Evolutionary conservation across 1,140 invertebrate species (phyloP).

Genomic region (Bombus cullumanus): DNA sequence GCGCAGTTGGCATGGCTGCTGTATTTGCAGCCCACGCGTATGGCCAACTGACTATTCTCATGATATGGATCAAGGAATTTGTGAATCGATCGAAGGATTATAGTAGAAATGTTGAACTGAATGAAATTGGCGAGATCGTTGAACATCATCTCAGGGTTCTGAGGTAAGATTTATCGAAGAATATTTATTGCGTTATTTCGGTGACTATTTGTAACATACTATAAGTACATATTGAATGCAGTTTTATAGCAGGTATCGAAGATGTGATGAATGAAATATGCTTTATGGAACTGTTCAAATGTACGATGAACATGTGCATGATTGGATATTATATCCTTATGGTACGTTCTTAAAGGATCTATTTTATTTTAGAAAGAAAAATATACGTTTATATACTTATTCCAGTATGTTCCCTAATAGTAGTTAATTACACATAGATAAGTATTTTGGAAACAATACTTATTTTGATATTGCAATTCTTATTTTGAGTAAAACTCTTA

Average conservation of each 20-base stretch:
- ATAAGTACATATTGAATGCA: conserved; percentile 42
- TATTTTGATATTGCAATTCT: no score
- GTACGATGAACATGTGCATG: conserved; percentile 73
- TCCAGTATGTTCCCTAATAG: no score
- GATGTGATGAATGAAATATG: conserved; percentile 68
- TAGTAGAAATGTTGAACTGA: neutral
- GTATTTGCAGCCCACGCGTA: conserved; percentile 63
- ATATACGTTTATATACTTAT: no score
- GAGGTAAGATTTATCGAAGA: conserved; percentile 45
- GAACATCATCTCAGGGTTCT: conserved; percentile 67
- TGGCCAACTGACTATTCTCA: conserved; percentile 60
- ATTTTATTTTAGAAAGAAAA: no score
- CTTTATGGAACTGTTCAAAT: conserved; percentile 72
- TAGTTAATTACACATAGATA: no score
- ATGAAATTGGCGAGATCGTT: conserved; percentile 53
- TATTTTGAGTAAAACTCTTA: no score
- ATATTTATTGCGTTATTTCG: no score
- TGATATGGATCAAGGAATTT: conserved; percentile 44
- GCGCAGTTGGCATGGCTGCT: conserved; percentile 49
- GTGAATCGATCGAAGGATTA: neutral
- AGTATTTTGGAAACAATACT: no score
- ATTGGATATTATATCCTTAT: conserved; percentile 73
- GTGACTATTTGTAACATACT: neutral
- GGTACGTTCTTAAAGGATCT: conserved; percentile 49
- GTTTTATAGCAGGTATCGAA: conserved; percentile 69